Conservation (phyloP, 35 echinoderm and acorn worm genomes). For the Ophiothrix spiculata region DNA sequence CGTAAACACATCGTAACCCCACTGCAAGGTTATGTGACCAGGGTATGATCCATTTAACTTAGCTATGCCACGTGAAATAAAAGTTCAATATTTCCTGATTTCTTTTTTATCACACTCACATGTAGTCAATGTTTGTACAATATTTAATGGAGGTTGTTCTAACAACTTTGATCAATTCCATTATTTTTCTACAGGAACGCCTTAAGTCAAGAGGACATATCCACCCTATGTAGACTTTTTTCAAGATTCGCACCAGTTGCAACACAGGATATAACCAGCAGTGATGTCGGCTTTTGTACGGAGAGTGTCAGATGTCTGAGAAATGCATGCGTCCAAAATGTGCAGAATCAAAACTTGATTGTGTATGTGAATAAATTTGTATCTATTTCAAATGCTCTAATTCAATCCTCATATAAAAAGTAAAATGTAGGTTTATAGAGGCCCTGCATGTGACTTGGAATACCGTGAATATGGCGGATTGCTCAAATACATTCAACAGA, state of each 20-base stretch:
- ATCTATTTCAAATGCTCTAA: not conserved
- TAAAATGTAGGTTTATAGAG: not conserved
- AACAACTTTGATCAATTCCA: too few relatives aligned
- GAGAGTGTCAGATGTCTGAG: conserved; percentile 27
- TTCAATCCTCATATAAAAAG: not conserved
- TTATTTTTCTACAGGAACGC: not conserved
- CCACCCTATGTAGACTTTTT: not conserved
- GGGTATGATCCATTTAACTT: too few relatives aligned
- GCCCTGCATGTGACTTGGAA: not conserved
- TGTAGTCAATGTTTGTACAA: too few relatives aligned
- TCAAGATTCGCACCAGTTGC: not conserved
- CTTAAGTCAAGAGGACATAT: not conserved
- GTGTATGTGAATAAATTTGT: not conserved
- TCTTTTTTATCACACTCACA: too few relatives aligned
- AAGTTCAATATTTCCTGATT: too few relatives aligned
- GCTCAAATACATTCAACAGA: not conserved
- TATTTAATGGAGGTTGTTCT: too few relatives aligned
- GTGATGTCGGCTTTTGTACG: not conserved
- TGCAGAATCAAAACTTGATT: conserved; percentile 10
- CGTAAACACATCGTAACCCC: too few relatives aligned
- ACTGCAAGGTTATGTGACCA: too few relatives aligned
- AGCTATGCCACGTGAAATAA: too few relatives aligned
- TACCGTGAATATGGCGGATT: not conserved
- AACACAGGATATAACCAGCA: not conserved
- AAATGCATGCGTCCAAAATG: conserved; percentile 18